Conservation (phyloP, 37 sponge, comb jelly and placozoan genomes). For the Corticium candelabrum region DNA sequence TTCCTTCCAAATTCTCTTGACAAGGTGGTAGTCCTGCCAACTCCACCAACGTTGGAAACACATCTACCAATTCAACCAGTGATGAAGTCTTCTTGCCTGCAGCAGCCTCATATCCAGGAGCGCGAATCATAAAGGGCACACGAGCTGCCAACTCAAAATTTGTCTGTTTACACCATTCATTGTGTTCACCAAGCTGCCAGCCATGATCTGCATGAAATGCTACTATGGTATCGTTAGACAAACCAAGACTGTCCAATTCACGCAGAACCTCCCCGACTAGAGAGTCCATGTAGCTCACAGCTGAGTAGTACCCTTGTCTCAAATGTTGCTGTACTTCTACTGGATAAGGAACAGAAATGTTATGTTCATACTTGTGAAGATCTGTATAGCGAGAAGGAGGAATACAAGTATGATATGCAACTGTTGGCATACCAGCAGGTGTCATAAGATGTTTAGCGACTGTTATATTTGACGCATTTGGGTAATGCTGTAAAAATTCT, state of each 20-base stretch:
- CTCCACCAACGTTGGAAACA: constrained; percentile 28
- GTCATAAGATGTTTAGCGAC: constrained; percentile 7
- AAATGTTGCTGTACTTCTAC: constrained; percentile 13
- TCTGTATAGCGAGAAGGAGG: not conserved
- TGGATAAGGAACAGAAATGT: constrained; percentile 14
- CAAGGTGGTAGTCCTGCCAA: constrained; percentile 14
- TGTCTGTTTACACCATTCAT: constrained; percentile 28
- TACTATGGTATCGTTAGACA: constrained; percentile 24
- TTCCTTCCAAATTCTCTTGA: constrained; percentile 15
- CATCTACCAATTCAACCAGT: constrained; percentile 28
- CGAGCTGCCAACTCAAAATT: constrained; percentile 40
- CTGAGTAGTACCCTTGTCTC: constrained; percentile 28
- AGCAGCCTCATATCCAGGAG: constrained; percentile 23
- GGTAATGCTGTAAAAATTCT: constrained; percentile 24
- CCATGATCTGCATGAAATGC: constrained; percentile 45
- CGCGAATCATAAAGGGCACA: constrained; percentile 41
- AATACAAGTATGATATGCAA: constrained; percentile 20
- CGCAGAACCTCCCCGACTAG: constrained; percentile 23
- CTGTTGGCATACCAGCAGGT: constrained; percentile 21
- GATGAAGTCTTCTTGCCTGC: constrained; percentile 18
- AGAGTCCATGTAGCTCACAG: constrained; percentile 27
- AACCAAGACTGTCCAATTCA: constrained; percentile 12
- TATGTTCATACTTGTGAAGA: not conserved
- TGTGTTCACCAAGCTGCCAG: constrained; percentile 36
- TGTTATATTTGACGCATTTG: constrained; percentile 1